Base-by-base conservation (phyloP, 2,113 vertebrate genomes). In the Centropus bengalensis region DNA sequence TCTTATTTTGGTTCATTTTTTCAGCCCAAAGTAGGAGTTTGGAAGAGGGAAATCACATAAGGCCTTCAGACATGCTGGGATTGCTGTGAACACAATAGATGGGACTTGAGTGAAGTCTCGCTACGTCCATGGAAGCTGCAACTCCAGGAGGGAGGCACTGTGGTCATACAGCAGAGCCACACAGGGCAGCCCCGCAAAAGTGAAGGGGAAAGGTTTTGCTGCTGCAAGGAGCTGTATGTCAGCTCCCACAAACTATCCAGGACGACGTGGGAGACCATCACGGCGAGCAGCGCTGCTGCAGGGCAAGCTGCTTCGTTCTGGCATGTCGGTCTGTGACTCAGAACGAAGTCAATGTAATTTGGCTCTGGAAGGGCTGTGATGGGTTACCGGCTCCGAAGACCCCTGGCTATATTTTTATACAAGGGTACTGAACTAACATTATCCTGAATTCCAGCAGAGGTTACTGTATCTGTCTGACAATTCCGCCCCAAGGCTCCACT, bases 291-390 rank as follows among this genome's bases (percentile, higher is more conserved):
- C 4, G 38, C 20, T 18, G 77, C 91, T 95, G 80, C 86, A 78
- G 89, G 93, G 84, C 0, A 1, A 59, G 77, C 28, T 30, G 84
- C 74, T 76, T 58, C 0, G n/a, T 85, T 47, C 89, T 54, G 73
- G 87, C 82, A 75, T 12, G 87, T 73, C 30, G 62, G 60, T 24
- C 78, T 79, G 14, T 91, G 93, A 92, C 44, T 91, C 93, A 94
- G 42, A 45, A 26, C 49, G 64, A 60, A n/a, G 66, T 18, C 62
- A 7, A 11, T 40, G 81, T 27, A 13, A 44, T 67, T 44, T 38
- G 73, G 49, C 26, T 58, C 9, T 30, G 42, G 24, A 49, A 79
- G 18, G 63, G 7, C 64, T 45, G 49, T 56, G 64, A 55, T 0
- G 27, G 64, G 68, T 16, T 69, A 14, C 8, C 3, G 42, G 44